These are phyloP conservation scores for Hyla sarda DNA, from an alignment of 2,113 vertebrate genomes.

Conservation along the genomic window DNA sequence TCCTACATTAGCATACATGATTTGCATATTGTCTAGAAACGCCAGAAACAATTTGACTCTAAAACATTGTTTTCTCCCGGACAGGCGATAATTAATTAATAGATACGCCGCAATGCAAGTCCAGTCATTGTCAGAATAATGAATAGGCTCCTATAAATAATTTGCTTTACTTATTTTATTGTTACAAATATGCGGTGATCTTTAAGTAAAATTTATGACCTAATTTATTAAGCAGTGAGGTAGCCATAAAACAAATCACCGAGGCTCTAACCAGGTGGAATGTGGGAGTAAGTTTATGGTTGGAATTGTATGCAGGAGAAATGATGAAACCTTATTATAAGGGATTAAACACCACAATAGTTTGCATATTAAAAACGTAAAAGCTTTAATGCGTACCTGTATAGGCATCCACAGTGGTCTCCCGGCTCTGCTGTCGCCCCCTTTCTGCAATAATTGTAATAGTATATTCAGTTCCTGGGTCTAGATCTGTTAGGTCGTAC, in stretches of 20 bases:
- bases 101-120: constrained; percentile 13
- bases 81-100: constrained; percentile 42
- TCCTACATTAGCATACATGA: constrained; percentile 18
- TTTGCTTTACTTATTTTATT: constrained; percentile 51
- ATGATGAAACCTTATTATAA: constrained; percentile 18
- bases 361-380: background rate
- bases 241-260: constrained; percentile 43
- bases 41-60: constrained; percentile 48
- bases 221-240: constrained; percentile 44
- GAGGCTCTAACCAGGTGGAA: constrained; percentile 42
- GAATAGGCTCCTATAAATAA: constrained; percentile 56
- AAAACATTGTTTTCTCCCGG: constrained; percentile 47
- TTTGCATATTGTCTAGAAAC: constrained; percentile 49
- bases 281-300: constrained; percentile 35
- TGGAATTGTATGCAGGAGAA: background rate
- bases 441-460: constrained; percentile 89
- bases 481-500: constrained; percentile 85
- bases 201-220: constrained; percentile 54
- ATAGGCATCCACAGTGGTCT: constrained; percentile 90
- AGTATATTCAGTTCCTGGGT: constrained; percentile 92
- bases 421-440: constrained; percentile 90
- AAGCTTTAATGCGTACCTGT: constrained; percentile 82
- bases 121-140: constrained; percentile 40
- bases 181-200: constrained; percentile 49
- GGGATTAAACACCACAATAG: background rate